Percentiles rank a stretch among this genome's conserved stretches.
Conservation (phyloP, 2,888 invertebrate genomes). For the Caenorhabditis wallacei region DNA sequence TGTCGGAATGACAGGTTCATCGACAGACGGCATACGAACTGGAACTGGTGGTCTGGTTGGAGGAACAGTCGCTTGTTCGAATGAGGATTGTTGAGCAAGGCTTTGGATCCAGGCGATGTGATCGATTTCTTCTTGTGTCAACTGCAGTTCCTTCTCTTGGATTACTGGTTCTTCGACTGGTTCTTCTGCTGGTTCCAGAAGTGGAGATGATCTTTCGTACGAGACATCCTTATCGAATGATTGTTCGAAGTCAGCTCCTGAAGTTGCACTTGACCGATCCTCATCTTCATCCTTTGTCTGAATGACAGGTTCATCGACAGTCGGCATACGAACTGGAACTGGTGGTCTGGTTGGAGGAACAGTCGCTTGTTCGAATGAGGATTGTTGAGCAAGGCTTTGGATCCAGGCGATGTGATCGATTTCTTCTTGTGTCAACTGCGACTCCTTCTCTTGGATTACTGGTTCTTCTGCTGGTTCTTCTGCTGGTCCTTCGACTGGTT, state of each 20-base stretch:
- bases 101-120: conserved; percentile 63
- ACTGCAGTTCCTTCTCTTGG: conserved; percentile 15
- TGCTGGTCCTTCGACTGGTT: not conserved
- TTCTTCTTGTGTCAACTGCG: conserved; percentile 45
- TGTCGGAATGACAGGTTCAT: not conserved
- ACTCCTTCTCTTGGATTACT: too few species aligned
- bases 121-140: conserved; percentile 75
- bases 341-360: conserved; percentile 11
- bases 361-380: conserved; percentile 21
- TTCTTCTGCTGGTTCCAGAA: conserved; percentile 44
- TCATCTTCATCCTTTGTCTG: conserved; percentile 7
- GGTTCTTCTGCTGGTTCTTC: conserved; percentile 36
- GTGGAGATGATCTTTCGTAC: conserved; percentile 54
- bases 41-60: conserved; percentile 37
- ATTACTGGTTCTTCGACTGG: conserved; percentile 12
- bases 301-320: conserved; percentile 12
- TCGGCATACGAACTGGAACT: conserved; percentile 14
- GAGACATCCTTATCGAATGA: conserved; percentile 44
- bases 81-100: conserved; percentile 57
- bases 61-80: conserved; percentile 36
- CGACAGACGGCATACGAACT: conserved; percentile 20
- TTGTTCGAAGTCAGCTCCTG: conserved; percentile 37
- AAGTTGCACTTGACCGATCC: conserved; percentile 37
- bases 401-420: conserved; percentile 38
- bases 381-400: conserved; percentile 36